Evolutionary conservation across 2,888 invertebrate species (phyloP).

Genomic region (Choristoneura rosaceana): DNA sequence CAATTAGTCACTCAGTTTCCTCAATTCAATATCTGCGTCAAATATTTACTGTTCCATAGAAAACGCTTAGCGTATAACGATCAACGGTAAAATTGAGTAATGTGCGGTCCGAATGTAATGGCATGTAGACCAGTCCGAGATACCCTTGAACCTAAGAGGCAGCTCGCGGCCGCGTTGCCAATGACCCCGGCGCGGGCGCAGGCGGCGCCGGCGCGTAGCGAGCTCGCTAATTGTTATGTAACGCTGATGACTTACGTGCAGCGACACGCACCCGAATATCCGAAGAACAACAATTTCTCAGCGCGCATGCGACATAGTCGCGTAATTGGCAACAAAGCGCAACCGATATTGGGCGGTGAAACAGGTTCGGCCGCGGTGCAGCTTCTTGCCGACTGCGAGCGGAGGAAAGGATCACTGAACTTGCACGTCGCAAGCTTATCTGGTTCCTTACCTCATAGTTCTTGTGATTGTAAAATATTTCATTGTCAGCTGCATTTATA

Average conservation of each 20-base stretch:
- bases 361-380: conserved; percentile 80
- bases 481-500: conserved; percentile 64
- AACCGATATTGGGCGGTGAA: conserved; percentile 74
- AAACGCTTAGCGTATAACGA: conserved; percentile 21
- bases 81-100: conserved; percentile 39
- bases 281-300: conserved; percentile 61
- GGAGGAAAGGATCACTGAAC: conserved; percentile 82
- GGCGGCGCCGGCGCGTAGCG: conserved; percentile 60
- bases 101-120: conserved; percentile 50
- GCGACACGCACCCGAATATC: conserved; percentile 65
- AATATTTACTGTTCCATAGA: conserved; percentile 8
- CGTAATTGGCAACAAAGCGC: conserved; percentile 63
- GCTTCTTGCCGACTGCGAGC: conserved; percentile 79
- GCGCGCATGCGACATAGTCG: conserved; percentile 52
- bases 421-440: conserved; percentile 77
- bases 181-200: conserved; percentile 86
- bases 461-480: conserved; percentile 78
- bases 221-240: conserved; percentile 81
- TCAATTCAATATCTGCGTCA: conserved; percentile 3
- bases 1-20: conserved; percentile 16
- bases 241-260: conserved; percentile 71
- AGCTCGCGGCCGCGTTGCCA: conserved; percentile 85
- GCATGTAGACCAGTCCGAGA: conserved; percentile 75
- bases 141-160: conserved; percentile 86
- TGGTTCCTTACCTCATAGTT: conserved; percentile 77